Evolutionary conservation across 2,113 vertebrate species (phyloP).

Genomic region (Caloenas nicobarica): DNA sequence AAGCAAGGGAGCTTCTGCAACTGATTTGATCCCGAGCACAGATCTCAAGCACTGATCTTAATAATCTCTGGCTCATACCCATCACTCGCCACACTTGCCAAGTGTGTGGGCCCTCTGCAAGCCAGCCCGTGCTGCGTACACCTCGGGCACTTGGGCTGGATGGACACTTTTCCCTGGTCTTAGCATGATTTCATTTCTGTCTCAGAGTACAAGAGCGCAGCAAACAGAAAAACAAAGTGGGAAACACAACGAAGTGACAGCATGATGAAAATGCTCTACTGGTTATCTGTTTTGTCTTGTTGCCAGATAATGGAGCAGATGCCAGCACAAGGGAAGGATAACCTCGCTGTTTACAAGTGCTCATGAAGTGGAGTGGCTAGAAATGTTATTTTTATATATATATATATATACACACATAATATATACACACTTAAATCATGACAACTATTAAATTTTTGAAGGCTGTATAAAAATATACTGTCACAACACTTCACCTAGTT

Average conservation of each 20-base stretch:
- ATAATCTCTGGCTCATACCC: not conserved
- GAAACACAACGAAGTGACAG: conserved; percentile 69
- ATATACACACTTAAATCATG: conserved; percentile 50
- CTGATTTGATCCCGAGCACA: not conserved
- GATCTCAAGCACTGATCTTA: not conserved
- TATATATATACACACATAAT: conserved; percentile 9
- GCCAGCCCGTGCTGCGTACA: not conserved
- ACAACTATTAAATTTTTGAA: conserved; percentile 36
- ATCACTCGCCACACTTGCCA: rapidly evolving
- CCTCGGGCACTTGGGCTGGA: not conserved
- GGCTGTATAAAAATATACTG: conserved; percentile 22
- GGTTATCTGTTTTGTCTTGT: conserved; percentile 71
- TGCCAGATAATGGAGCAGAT: conserved; percentile 55
- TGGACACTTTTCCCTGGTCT: not conserved
- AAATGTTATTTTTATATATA: not conserved
- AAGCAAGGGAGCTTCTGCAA: not conserved
- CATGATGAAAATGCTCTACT: conserved; percentile 64
- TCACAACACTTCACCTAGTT: conserved; percentile 41
- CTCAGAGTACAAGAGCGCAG: conserved; percentile 20
- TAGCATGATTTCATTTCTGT: conserved; percentile 64
- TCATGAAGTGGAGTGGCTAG: conserved; percentile 9
- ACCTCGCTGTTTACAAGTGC: conserved; percentile 34
- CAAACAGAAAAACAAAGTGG: conserved; percentile 47
- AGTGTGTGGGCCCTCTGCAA: not conserved
- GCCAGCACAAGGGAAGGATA: conserved; percentile 6